Evolutionary conservation across 2,797 vertebrate species (phyloP).

Genomic region (Enteromius trimaculatus): DNA sequence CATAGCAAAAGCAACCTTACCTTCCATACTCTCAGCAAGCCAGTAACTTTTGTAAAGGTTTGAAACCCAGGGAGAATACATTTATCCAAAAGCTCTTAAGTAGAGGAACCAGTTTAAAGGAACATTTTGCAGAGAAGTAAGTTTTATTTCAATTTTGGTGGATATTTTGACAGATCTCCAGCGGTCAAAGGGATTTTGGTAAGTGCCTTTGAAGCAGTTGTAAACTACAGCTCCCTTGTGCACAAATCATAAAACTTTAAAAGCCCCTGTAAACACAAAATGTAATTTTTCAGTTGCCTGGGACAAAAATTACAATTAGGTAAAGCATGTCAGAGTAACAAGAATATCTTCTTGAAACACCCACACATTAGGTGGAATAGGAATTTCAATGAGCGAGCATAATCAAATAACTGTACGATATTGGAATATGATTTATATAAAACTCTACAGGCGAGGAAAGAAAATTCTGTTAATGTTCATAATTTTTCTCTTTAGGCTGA

Average conservation of each 20-base stretch:
- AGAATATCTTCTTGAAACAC: conserved; percentile 40
- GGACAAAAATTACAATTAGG: conserved; percentile 52
- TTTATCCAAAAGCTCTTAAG: background rate
- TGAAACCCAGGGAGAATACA: background rate
- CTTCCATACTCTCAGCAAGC: conserved; percentile 2
- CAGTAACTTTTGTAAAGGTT: conserved; percentile 12
- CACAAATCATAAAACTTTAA: conserved; percentile 44
- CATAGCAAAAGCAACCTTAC: background rate
- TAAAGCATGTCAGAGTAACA: conserved; percentile 50
- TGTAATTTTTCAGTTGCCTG: conserved; percentile 35
- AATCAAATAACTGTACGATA: conserved; percentile 56
- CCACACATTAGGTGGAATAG: conserved; percentile 48
- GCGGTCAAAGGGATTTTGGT: background rate
- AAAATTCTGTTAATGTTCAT: conserved; percentile 53
- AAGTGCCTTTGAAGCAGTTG: conserved; percentile 39
- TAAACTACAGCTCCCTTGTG: conserved; percentile 37
- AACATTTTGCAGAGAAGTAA: background rate
- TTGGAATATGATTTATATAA: conserved; percentile 62
- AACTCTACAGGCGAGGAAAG: conserved; percentile 48
- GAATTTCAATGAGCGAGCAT: conserved; percentile 57
- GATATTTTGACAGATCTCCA: background rate
- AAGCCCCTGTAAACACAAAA: conserved; percentile 47
- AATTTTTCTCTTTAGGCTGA: conserved; percentile 52
- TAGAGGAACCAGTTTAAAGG: background rate
- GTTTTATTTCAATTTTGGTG: conserved; percentile 18